Percentiles rank a stretch among this genome's conserved stretches.
These are phyloP conservation scores for Protonemura montana DNA, from an alignment of 2,888 invertebrate genomes.

Conservation along the genomic window DNA sequence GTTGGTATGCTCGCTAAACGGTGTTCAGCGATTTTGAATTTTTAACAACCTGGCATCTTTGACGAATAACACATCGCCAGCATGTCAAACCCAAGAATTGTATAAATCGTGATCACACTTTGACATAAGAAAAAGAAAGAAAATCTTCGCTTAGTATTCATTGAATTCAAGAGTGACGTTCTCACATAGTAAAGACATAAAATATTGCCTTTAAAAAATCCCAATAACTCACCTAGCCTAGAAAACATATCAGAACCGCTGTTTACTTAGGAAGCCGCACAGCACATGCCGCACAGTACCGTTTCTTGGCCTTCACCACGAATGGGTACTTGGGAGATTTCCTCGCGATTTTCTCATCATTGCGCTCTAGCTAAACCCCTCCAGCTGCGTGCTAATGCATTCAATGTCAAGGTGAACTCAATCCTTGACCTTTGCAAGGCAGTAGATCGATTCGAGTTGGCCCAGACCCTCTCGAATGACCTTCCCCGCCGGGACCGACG, in stretches of 20 bases:
- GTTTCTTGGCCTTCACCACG: not conserved
- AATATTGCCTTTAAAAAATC: not conserved
- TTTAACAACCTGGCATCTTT: no score
- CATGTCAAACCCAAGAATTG: no score
- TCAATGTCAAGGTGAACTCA: constrained; percentile 17
- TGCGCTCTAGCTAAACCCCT: not conserved
- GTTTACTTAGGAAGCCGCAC: no score
- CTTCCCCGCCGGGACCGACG: not conserved
- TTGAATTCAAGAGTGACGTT: not conserved
- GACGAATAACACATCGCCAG: no score
- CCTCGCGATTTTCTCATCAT: not conserved
- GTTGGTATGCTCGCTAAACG: no score
- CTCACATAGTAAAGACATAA: not conserved
- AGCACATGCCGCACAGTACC: not conserved
- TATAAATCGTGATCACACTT: no score
- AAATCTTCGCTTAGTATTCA: not conserved
- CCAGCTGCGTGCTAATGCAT: not conserved
- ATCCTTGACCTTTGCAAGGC: constrained; percentile 15
- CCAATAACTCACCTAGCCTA: not conserved
- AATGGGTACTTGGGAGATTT: not conserved
- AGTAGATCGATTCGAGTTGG: constrained; percentile 12
- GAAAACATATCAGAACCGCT: not conserved
- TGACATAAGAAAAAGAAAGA: no score
- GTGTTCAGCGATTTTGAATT: no score
- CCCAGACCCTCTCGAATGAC: constrained; percentile 2